These are phyloP conservation scores for Pyrocoelia pectoralis DNA, from an alignment of 2,888 invertebrate species.

Conservation along the genomic window DNA sequence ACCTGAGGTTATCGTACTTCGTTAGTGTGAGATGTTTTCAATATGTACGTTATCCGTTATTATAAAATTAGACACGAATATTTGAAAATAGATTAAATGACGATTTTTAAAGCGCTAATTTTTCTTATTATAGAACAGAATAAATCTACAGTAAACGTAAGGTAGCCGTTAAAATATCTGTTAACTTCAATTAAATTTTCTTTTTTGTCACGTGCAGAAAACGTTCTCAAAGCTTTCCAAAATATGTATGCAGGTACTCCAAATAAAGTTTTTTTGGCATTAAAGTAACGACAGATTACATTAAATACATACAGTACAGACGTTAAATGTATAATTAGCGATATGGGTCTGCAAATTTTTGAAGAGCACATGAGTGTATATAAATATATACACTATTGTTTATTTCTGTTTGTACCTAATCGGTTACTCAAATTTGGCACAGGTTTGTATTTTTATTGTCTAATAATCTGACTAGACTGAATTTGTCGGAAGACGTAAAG, in stretches of 20 bases:
- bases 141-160: background rate
- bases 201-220: background rate
- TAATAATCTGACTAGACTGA: too few relatives aligned
- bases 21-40: background rate
- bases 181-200: background rate
- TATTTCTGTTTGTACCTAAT: background rate
- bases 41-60: background rate
- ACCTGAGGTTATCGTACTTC: background rate
- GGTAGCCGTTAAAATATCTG: background rate
- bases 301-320: background rate
- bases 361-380: background rate
- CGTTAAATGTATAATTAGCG: background rate
- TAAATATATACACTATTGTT: too few relatives aligned
- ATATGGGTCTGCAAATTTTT: background rate
- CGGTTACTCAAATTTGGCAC: background rate
- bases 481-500: too few relatives aligned
- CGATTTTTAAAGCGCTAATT: background rate
- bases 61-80: background rate
- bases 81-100: constrained; percentile 10
- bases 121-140: background rate
- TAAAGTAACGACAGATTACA: background rate
- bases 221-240: background rate
- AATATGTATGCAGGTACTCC: background rate
- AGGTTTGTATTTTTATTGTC: background rate
- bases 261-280: background rate